These are phyloP conservation scores for Nephila pilipes DNA, from an alignment of 1,140 invertebrate genomes.

Conservation along the genomic window DNA sequence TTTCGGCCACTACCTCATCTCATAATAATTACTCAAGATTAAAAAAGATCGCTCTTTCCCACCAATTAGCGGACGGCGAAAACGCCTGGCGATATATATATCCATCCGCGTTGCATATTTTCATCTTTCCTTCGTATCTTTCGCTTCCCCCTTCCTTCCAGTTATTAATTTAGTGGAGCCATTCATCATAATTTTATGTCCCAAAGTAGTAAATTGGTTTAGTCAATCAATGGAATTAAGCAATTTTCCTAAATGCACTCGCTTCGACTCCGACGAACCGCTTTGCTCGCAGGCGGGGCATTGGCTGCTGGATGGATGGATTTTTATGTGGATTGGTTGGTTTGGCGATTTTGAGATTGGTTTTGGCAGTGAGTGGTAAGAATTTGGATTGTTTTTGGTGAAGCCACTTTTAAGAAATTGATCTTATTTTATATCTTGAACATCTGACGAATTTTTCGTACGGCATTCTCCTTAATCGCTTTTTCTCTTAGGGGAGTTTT, in stretches of 20 bases:
- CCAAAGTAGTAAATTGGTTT: conserved; percentile 77
- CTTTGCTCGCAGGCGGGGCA: background rate
- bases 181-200: conserved; percentile 77
- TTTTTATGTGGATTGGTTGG: conserved; percentile 8
- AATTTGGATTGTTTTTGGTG: too few species aligned
- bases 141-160: conserved; percentile 20
- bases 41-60: conserved; percentile 71
- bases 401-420: too few species aligned
- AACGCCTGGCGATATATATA: conserved; percentile 67
- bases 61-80: conserved; percentile 27
- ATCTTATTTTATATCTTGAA: too few species aligned
- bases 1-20: conserved; percentile 42
- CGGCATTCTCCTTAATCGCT: too few species aligned
- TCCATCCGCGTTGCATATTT: conserved; percentile 14
- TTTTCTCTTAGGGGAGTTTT: too few species aligned
- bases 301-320: conserved; percentile 1
- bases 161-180: conserved; percentile 75
- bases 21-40: conserved; percentile 76
- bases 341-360: conserved; percentile 29
- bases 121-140: conserved; percentile 24
- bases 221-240: conserved; percentile 77
- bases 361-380: background rate
- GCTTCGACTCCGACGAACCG: background rate
- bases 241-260: conserved; percentile 75
- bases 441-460: too few species aligned